Base-by-base conservation (phyloP, 1,140 invertebrate species). In the Saccostrea echinata region DNA sequence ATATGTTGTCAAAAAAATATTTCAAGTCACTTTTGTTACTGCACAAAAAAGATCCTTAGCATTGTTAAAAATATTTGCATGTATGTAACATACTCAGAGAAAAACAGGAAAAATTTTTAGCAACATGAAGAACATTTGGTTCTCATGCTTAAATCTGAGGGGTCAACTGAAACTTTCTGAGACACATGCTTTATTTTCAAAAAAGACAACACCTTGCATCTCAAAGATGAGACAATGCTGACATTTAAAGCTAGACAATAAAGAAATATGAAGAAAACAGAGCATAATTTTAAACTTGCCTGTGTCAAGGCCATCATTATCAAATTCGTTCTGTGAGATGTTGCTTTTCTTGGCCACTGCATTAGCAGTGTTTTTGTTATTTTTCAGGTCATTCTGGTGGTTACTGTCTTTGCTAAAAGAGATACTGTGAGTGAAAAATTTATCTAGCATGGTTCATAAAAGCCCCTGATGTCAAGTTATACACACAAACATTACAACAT, bases 381-480 rank as follows among this genome's bases (percentile, higher is more conserved):
- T 94, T 86, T 94, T 94, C 88, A 93, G 92, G 84, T 91, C 93
- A 3, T 93, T 87, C 55, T 93, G 93, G 57, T 91, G 91, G 84
- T 94, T 92, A 86, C 89, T 91, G 33, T 88, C 84, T 81, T 91
- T 91, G 91, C 94, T 94, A 91, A 93, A 93, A 94, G 91, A 93
- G 91, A 93, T 93, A 91, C 93, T 93, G 92, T 90, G 89, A 93
- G 85, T 93, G 92, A 92, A 92, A 89, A 85, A 55, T 87, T 89
- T 89, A 89, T 87, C 88, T 76, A 89, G 84, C 33, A 87, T 89
- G 76, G 86, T 85, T 33, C 68, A 76, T 30, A 52, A 83, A 52
- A 51, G n/a, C 9, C 35, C 35, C 13, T 83, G 81, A 83, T 51
- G 18, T 27, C 13, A 52, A 83, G 3, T 6, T 61, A 61, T n/a